Evolutionary conservation across 1,140 invertebrate species (phyloP), one percentile per base, ranked within the genome.

Genomic region (Copidosoma floridanum): DNA sequence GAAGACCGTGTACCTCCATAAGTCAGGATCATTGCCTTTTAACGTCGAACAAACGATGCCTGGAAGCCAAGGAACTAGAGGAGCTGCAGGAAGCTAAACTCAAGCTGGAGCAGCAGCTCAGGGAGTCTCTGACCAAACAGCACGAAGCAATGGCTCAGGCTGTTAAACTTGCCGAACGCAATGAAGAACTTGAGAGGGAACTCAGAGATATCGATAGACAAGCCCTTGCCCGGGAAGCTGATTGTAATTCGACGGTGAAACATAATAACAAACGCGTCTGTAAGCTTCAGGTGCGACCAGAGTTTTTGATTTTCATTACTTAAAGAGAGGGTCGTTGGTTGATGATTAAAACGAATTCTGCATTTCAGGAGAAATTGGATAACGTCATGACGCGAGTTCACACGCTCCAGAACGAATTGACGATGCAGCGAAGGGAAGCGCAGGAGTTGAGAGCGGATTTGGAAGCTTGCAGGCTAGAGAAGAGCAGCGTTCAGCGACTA

Each of bases 131-230:
- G 57, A 79, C 82, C 59, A 88, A 88, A 68, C 87, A 89, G 72
- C 88, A 89, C 73, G 88, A 89, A 72, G 88, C 88, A 12, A 89
- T 89, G 87, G 74, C 84, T 20, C 76, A 86, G 68, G 87, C 88
- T 26, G 73, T 89, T 44, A 82, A 82, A 72, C 80, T 89, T 64
- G 87, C 86, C 18, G 84, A 89, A 66, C 81, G 85, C 70, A 89
- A 89, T 68, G 84, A 84, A 71, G 71, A 76, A 52, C 71, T 89
- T 23, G 84, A 88, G 76, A 84, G 85, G 68, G 86, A 88, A 76
- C 67, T 89, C 53, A 81, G 82, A 69, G 85, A 87, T 69, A 84
- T 88, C 54, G 88, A 89, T 73, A 76, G 82, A 63, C 82, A 88
- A 66, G 86, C 87, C 21, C 76, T 88, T 65, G 84, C 84, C 65